A percentile compares a stretch with the other conserved stretches of the same genome.
phyloP scores from a whole-genome alignment of 2,888 invertebrate species.

The Meganola albula region DNA sequence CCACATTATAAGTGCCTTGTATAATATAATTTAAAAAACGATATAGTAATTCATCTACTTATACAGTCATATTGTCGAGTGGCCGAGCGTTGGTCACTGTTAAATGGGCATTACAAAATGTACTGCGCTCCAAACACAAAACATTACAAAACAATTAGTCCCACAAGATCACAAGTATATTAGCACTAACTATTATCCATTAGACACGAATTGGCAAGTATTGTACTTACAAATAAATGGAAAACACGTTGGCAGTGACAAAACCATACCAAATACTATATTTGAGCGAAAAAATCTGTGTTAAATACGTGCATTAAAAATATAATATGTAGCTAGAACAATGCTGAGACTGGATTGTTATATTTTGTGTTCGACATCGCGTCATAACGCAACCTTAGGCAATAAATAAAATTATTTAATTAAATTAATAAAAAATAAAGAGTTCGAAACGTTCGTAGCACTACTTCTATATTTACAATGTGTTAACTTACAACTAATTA shows the following conservation, averaged over 20 bases:
- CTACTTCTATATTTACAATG: conserved; percentile 70
- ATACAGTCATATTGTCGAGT: conserved; percentile 51
- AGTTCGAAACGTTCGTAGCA: conserved; percentile 60
- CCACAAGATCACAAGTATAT: conserved; percentile 25
- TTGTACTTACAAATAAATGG: conserved; percentile 27
- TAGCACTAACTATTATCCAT: too few species aligned
- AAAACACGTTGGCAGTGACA: conserved; percentile 37
- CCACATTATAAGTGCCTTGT: conserved; percentile 56
- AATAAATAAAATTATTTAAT: conserved; percentile 66
- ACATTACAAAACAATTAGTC: conserved; percentile 10
- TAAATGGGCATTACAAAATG: conserved; percentile 32
- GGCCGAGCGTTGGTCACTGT: conserved; percentile 32
- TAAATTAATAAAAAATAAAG: conserved; percentile 72
- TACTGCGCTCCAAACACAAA: conserved; percentile 37
- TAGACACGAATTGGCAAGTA: conserved; percentile 26
- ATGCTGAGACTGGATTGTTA: conserved; percentile 10
- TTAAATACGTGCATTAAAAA: too few species aligned
- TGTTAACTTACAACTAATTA: conserved; percentile 68
- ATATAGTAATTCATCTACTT: conserved; percentile 65
- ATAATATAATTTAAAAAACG: conserved; percentile 58
- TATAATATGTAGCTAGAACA: too few species aligned
- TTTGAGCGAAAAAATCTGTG: too few species aligned
- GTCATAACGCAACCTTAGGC: conserved; percentile 46
- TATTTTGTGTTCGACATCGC: conserved; percentile 26
- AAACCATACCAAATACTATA: too few species aligned